phyloP scores from a whole-genome alignment of 1,140 invertebrate species.

The Neodiprion lecontei region DNA sequence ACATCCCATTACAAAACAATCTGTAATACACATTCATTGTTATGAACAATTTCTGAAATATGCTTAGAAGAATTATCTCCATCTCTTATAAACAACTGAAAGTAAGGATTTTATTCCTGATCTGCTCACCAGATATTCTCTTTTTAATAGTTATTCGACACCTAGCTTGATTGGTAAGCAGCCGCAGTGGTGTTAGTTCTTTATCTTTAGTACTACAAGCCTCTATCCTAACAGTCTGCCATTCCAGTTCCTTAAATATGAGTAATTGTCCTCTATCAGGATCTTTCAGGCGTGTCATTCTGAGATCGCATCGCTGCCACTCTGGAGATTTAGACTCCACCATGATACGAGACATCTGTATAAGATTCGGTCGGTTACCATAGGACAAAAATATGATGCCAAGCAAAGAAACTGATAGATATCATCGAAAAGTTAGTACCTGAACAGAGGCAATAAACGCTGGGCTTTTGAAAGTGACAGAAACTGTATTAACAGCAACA shows the following conservation, averaged over 20 bases:
- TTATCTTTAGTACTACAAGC: conserved; percentile 84
- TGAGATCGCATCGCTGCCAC: conserved; percentile 84
- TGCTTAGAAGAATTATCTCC: background rate
- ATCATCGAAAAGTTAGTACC: conserved; percentile 62
- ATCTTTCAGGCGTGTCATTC: conserved; percentile 91
- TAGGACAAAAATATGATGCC: background rate
- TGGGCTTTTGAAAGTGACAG: conserved; percentile 91
- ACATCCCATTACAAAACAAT: conserved; percentile 93
- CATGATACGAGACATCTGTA: conserved; percentile 80
- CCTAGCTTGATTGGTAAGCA: conserved; percentile 94
- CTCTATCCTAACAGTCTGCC: conserved; percentile 96
- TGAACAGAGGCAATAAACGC: conserved; percentile 94
- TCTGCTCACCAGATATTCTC: conserved; percentile 76
- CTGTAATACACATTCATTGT: conserved; percentile 64
- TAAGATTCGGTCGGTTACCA: background rate
- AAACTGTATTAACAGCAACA: conserved; percentile 92
- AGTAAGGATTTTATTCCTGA: background rate
- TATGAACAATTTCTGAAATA: background rate
- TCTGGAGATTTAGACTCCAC: conserved; percentile 92
- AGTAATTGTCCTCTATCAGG: conserved; percentile 85
- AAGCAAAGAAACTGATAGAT: background rate
- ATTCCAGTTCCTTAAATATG: conserved; percentile 97
- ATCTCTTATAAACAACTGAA: conserved; percentile 13
- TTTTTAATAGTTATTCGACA: conserved; percentile 98
- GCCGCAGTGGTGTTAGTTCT: conserved; percentile 85